A percentile compares a stretch with the other conserved stretches of the same genome.
These are phyloP conservation scores for Artibeus jamaicensis DNA, from an alignment of 2,797 vertebrate genomes.

Conservation along the genomic window DNA sequence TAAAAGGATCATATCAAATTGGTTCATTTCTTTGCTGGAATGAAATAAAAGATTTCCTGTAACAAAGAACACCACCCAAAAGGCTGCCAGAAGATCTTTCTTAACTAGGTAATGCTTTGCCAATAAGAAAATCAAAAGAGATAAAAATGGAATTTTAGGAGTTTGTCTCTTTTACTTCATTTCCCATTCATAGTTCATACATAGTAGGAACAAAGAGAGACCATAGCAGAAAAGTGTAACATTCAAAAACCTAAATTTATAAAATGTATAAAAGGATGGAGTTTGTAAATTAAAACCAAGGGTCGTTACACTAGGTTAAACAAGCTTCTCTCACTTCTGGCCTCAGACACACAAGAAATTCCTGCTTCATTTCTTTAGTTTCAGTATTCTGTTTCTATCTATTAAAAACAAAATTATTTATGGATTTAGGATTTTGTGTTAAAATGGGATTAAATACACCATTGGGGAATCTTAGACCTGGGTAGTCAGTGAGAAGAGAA, in stretches of 20 bases:
- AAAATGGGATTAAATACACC: background rate
- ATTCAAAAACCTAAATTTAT: background rate
- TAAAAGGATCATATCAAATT: constrained; percentile 81
- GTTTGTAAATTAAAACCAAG: constrained; percentile 23
- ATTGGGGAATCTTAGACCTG: background rate
- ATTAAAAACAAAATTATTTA: background rate
- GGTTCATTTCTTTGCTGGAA: constrained; percentile 78
- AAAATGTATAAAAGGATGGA: constrained; percentile 22
- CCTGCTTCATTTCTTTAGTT: background rate
- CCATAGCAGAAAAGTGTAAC: constrained; percentile 29
- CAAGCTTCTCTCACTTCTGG: background rate
- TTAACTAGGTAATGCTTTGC: constrained; percentile 69
- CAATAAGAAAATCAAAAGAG: constrained; percentile 76
- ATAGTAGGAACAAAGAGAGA: constrained; percentile 55
- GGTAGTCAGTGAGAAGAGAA: background rate
- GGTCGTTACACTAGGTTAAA: background rate
- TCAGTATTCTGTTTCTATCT: constrained; percentile 4
- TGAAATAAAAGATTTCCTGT: constrained; percentile 79
- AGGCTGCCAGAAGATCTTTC: constrained; percentile 71
- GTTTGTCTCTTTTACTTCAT: constrained; percentile 64
- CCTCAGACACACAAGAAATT: background rate
- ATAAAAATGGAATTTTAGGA: constrained; percentile 72
- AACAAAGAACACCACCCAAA: constrained; percentile 80
- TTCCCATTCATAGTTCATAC: constrained; percentile 47
- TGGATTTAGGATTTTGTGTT: background rate